These are phyloP conservation scores for Channa maculata DNA, from an alignment of 2,113 vertebrate species.

Conservation along the genomic window DNA sequence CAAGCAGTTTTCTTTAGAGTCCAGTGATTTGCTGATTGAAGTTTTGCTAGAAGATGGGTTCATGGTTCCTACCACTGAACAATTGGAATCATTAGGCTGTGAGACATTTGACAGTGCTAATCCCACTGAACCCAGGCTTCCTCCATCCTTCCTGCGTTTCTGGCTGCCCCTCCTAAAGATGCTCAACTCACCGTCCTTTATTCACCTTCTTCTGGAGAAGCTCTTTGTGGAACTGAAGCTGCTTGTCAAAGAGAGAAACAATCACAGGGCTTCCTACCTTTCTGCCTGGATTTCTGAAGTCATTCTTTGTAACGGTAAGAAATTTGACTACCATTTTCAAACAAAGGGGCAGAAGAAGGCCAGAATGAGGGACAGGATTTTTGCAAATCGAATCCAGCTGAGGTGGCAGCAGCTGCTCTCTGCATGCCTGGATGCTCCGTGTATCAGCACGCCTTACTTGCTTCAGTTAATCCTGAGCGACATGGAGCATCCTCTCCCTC, in stretches of 20 bases:
- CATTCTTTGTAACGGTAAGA: conserved; percentile 85
- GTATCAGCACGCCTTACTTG: conserved; percentile 88
- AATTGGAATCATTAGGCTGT: conserved; percentile 88
- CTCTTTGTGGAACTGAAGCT: conserved; percentile 87
- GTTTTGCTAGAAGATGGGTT: conserved; percentile 91
- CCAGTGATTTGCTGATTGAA: conserved; percentile 84
- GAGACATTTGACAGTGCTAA: conserved; percentile 62
- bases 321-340: conserved; percentile 70
- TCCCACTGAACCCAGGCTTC: conserved; percentile 72
- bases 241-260: conserved; percentile 72
- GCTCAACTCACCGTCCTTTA: conserved; percentile 86
- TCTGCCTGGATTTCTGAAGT: conserved; percentile 91
- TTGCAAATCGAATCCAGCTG: conserved; percentile 84
- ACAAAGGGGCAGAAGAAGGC: conserved; percentile 75
- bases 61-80: conserved; percentile 90
- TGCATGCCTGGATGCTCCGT: conserved; percentile 89
- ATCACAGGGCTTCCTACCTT: conserved; percentile 85
- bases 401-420: conserved; percentile 89
- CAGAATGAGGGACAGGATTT: conserved; percentile 84
- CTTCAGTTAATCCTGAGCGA: conserved; percentile 90
- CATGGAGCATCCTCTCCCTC: conserved; percentile 88
- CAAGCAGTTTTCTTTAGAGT: conserved; percentile 87
- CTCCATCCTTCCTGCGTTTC: conserved; percentile 86
- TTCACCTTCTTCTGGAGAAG: conserved; percentile 89
- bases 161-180: conserved; percentile 92